Conservation (phyloP, 2,113 vertebrate genomes). For the Nesogale talazaci region DNA sequence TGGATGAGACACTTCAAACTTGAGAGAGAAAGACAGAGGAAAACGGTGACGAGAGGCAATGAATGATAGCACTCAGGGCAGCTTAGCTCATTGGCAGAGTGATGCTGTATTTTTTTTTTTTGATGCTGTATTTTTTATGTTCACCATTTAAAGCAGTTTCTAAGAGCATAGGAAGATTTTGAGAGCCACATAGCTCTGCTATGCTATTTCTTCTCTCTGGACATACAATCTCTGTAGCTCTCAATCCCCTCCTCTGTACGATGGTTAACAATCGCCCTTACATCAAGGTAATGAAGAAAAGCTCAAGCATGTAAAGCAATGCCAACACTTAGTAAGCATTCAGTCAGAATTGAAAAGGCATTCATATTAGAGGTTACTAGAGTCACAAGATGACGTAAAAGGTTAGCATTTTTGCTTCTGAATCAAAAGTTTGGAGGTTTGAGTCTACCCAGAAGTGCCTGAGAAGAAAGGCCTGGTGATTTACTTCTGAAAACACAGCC, state of each 20-base stretch:
- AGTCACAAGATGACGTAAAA: not conserved
- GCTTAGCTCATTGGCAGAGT: accelerated
- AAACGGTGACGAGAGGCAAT: not conserved
- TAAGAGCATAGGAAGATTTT: not conserved
- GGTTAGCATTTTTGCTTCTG: not conserved
- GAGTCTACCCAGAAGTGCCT: not conserved
- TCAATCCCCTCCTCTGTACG: not conserved
- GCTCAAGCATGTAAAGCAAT: not conserved
- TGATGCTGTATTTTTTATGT: not conserved
- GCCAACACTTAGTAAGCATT: not conserved
- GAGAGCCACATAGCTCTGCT: not conserved
- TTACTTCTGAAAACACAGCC: not conserved
- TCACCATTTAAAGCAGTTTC: not conserved
- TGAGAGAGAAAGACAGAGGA: not conserved
- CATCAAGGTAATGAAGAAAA: not conserved
- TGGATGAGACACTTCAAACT: not conserved
- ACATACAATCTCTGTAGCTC: not conserved
- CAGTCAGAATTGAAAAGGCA: no score
- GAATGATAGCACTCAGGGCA: not conserved
- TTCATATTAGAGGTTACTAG: not conserved
- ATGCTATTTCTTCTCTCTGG: not conserved
- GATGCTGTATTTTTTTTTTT: not conserved
- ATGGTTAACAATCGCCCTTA: not conserved
- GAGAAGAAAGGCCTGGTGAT: not conserved
- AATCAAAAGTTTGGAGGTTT: not conserved